These are phyloP conservation scores for Neolamprologus sp. DNA, from an alignment of 2,113 vertebrate species.

Conservation along the genomic window DNA sequence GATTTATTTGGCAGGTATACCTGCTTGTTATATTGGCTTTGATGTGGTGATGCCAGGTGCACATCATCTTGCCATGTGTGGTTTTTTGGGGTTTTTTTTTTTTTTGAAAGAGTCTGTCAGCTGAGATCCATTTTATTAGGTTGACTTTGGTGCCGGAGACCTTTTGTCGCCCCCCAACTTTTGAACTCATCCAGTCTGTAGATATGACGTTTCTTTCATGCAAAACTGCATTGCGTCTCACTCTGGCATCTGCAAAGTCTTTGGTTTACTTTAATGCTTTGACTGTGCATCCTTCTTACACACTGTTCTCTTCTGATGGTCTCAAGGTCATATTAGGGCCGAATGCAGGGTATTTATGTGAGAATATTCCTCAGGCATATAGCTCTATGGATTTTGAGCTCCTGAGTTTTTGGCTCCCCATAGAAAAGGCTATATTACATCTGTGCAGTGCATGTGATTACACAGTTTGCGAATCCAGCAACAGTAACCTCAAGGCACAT, in stretches of 20 bases:
- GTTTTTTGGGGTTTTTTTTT: fast-evolving
- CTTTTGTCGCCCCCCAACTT: not conserved
- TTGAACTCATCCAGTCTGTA: not conserved
- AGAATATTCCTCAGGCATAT: not conserved
- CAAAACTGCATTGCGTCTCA: not conserved
- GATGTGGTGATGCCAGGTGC: not conserved
- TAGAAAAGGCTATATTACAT: not conserved
- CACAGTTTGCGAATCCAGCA: not conserved
- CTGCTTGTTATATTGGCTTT: not conserved
- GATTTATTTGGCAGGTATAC: not conserved
- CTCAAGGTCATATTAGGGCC: not conserved
- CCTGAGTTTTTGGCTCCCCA: not conserved
- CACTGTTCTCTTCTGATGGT: not conserved
- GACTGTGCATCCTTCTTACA: not conserved
- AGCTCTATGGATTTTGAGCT: not conserved
- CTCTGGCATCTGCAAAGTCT: not conserved
- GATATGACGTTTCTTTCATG: not conserved
- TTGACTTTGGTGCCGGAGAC: not conserved
- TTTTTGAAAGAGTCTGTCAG: not conserved
- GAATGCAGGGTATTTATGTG: not conserved
- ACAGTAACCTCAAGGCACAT: not conserved
- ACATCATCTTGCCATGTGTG: not conserved
- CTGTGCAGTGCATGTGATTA: not conserved
- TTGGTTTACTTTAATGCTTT: not conserved
- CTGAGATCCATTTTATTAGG: not conserved